A percentile compares a stretch with the other conserved stretches of the same genome.
These are phyloP conservation scores for Caprella mutica DNA, from an alignment of 2,888 invertebrate species.

Conservation along the genomic window DNA sequence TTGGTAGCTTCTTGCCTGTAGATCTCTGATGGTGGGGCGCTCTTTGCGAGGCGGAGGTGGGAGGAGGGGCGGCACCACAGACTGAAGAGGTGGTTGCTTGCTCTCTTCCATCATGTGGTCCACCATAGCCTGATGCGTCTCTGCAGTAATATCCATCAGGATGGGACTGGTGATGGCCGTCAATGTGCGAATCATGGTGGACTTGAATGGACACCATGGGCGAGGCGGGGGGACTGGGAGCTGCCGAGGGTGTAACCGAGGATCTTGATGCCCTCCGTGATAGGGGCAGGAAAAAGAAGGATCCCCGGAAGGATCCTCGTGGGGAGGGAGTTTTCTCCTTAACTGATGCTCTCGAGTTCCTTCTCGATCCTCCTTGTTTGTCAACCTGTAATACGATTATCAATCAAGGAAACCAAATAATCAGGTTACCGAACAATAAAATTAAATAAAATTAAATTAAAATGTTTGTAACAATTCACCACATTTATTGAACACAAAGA, in stretches of 20 bases:
- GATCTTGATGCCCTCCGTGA: conserved; percentile 32
- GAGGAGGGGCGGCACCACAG: no score
- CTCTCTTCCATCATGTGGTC: conserved; percentile 10
- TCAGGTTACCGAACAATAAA: background rate
- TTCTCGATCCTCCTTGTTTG: conserved; percentile 25
- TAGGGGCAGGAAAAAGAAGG: conserved; percentile 33
- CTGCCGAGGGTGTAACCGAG: conserved; percentile 26
- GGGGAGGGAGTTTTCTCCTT: conserved; percentile 32
- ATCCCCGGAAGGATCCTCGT: conserved; percentile 19
- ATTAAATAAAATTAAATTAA: no score
- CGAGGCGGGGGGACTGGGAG: conserved; percentile 27
- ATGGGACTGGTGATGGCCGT: conserved; percentile 8
- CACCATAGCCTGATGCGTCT: conserved; percentile 10
- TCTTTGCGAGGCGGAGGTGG: no score
- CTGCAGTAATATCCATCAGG: conserved; percentile 9
- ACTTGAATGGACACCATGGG: conserved; percentile 32
- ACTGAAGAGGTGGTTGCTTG: no score
- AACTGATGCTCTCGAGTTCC: conserved; percentile 30
- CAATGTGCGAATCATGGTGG: conserved; percentile 23
- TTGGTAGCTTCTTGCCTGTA: conserved; percentile 5
- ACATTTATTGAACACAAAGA: no score
- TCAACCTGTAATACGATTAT: conserved; percentile 23
- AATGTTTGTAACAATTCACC: no score
- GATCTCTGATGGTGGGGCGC: no score
- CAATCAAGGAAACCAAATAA: background rate